phyloP scores from a whole-genome alignment of 2,888 invertebrate species.

The Brachyptera risi region DNA sequence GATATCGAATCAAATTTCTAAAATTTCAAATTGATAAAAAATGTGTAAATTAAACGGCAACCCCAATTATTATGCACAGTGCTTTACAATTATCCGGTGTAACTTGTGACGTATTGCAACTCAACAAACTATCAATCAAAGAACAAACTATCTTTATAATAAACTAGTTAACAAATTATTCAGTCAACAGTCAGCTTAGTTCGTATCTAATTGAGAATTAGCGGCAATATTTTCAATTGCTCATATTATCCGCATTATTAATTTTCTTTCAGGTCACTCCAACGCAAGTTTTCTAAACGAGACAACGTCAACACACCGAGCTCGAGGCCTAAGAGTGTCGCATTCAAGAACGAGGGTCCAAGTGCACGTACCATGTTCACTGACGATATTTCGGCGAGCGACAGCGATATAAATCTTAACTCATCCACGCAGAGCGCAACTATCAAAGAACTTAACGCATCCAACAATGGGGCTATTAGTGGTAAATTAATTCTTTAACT shows the following conservation, averaged over 20 bases:
- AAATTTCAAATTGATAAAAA: no score
- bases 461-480: constrained; percentile 7
- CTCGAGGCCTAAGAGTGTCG: constrained; percentile 25
- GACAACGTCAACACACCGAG: constrained; percentile 11
- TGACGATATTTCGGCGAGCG: constrained; percentile 29
- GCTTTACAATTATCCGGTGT: no score
- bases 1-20: no score
- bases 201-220: no score
- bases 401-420: constrained; percentile 31
- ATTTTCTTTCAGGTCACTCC: constrained; percentile 30
- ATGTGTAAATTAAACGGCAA: no score
- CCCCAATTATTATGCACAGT: no score
- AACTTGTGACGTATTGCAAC: no score
- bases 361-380: constrained; percentile 23
- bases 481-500: constrained; percentile 14
- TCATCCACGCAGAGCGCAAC: constrained; percentile 24
- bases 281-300: constrained; percentile 30
- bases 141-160: no score
- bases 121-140: no score
- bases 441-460: constrained; percentile 16
- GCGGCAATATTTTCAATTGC: no score
- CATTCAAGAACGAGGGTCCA: constrained; percentile 28
- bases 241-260: constrained; percentile 35
- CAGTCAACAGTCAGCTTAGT: no score
- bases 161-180: no score